A percentile compares a stretch with the other conserved stretches of the same genome.
These are phyloP conservation scores for Turritopsis dohrnii DNA, from an alignment of 30 jellyfish, hydroid and myxozoan genomes.

Conservation along the genomic window DNA sequence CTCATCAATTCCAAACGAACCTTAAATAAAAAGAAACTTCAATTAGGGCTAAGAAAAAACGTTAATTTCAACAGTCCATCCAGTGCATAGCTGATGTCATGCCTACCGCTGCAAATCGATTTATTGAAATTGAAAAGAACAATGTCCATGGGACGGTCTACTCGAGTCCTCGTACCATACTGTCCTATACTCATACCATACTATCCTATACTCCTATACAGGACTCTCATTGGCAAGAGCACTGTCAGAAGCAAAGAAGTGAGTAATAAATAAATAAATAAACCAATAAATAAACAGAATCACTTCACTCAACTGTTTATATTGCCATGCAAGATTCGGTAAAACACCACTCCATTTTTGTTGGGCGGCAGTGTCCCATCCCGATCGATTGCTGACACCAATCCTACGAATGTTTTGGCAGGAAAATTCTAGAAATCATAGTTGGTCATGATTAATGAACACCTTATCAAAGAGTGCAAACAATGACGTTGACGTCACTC, in stretches of 20 bases:
- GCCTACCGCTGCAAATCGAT: no score
- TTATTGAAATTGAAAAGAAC: no score
- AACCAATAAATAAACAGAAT: neutral
- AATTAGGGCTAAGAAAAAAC: no score
- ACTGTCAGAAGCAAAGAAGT: neutral
- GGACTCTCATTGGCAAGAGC: no score
- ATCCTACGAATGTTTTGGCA: conserved; percentile 48
- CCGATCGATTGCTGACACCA: conserved; percentile 48
- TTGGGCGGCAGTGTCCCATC: conserved; percentile 64
- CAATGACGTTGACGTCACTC: neutral
- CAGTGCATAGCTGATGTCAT: no score
- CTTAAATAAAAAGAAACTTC: neutral
- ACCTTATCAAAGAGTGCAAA: neutral
- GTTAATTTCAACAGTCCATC: no score
- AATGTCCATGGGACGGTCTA: no score
- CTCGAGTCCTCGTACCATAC: no score
- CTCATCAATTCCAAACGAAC: neutral
- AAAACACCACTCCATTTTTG: conserved; percentile 55
- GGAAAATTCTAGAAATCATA: conserved; percentile 40
- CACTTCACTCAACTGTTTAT: conserved; percentile 19
- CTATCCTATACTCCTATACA: no score
- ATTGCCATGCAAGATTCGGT: conserved; percentile 46
- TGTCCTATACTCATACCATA: no score
- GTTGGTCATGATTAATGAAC: neutral
- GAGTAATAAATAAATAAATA: no score